These are phyloP conservation scores for Megaceryle alcyon DNA, from an alignment of 2,797 vertebrate genomes.

Conservation along the genomic window DNA sequence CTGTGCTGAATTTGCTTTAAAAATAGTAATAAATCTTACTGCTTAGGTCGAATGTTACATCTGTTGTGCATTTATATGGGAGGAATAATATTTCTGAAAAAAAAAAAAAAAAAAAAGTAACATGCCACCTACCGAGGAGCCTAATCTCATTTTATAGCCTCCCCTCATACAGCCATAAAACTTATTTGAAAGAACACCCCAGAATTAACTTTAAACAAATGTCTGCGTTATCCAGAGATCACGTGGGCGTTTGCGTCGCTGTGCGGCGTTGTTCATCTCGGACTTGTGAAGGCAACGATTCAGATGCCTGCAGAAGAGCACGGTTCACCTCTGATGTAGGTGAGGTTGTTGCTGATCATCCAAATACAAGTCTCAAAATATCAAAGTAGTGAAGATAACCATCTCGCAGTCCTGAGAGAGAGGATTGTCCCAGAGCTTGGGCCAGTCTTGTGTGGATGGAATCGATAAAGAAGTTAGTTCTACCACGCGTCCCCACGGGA, in stretches of 20 bases:
- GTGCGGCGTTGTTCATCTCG: not conserved
- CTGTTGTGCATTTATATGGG: constrained; percentile 48
- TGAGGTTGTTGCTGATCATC: not conserved
- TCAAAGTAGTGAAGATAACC: not conserved
- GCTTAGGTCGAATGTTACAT: constrained; percentile 46
- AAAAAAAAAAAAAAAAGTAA: constrained; percentile 34
- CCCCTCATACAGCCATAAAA: constrained; percentile 22
- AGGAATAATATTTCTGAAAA: constrained; percentile 1
- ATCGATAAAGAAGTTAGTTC: not conserved
- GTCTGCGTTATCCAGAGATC: not conserved
- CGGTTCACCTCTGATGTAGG: not conserved
- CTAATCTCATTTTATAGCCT: constrained; percentile 26
- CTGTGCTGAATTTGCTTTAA: constrained; percentile 53
- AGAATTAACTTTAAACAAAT: constrained; percentile 48
- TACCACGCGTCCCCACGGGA: not conserved
- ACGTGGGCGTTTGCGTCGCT: not conserved
- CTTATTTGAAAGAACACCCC: not conserved
- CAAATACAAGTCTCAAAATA: not conserved
- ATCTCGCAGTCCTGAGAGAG: not conserved
- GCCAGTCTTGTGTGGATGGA: not conserved
- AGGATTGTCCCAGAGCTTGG: not conserved
- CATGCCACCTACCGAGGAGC: constrained; percentile 29
- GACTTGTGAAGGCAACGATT: not conserved
- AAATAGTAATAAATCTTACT: constrained; percentile 50
- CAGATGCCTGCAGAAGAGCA: not conserved